Conservation (phyloP, 2,113 vertebrate genomes). For the Athene cunicularia region DNA sequence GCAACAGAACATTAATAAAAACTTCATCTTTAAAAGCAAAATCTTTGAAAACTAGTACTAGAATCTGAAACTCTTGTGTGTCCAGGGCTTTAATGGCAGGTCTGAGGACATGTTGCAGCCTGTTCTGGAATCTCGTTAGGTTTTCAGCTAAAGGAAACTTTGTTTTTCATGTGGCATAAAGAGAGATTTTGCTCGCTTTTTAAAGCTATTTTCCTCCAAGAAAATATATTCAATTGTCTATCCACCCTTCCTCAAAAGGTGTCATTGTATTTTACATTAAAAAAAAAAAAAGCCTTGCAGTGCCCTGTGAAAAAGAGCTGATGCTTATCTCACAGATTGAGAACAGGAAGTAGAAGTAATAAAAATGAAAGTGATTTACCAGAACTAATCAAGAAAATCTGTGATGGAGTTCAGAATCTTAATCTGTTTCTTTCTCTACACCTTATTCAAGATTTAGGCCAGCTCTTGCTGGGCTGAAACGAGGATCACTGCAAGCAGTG, state of each 20-base stretch:
- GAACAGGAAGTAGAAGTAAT: not conserved
- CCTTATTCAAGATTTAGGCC: not conserved
- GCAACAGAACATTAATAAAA: not conserved
- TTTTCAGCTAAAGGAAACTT: not conserved
- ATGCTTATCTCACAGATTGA: not conserved
- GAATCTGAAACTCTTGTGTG: not conserved
- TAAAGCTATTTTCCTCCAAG: not conserved
- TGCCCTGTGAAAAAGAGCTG: not conserved
- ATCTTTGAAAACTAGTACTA: not conserved
- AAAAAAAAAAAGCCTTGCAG: not conserved
- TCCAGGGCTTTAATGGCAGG: not conserved
- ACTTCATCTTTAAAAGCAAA: not conserved
- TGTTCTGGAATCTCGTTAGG: not conserved
- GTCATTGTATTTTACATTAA: not conserved
- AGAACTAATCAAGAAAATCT: not conserved
- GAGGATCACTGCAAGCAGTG: not conserved
- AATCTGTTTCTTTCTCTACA: not conserved
- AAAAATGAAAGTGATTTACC: not conserved
- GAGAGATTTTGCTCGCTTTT: not conserved
- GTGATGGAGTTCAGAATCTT: not conserved
- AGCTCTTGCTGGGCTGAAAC: not conserved
- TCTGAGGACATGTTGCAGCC: not conserved
- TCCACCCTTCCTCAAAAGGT: not conserved
- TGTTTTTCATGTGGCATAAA: not conserved
- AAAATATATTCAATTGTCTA: not conserved